Evolutionary conservation across 2,888 invertebrate species (phyloP), one percentile per base, ranked within the genome.

Genomic region (Cataglyphis albicans): DNA sequence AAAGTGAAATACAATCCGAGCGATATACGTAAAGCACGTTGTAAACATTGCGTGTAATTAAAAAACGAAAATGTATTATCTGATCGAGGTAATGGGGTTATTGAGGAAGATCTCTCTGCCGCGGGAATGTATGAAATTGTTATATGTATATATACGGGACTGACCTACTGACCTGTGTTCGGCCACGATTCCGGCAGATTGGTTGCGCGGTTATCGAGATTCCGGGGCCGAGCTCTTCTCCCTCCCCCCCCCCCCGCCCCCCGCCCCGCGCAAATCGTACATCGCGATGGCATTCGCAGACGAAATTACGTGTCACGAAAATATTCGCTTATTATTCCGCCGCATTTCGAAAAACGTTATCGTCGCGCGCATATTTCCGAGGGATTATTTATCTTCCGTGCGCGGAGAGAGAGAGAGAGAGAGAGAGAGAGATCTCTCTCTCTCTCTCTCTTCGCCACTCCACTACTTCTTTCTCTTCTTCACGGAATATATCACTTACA

Each of bases 301-400:
- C 88, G 75, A 86, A 90, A 89, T 89, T 89, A 84, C 90, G 84
- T 85, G 87, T 89, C 85, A 85, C 84, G 84, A 88, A 89, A 89
- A 89, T 85, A 89, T 90, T 87, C 87, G 82, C 84, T 90, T 90
- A 90, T 90, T 88, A 90, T 90, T 87, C 86, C 84, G 86, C 87
- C 76, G 87, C 65, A 76, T 86, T 74, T 76, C 74, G 74, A 67
- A 73, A 70, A 75, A 82, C 82, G 35, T 86, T 89, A 88, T 89
- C 84, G 68, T 84, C 75, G 52, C 52, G 7, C 52, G 81, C 86
- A 87, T 82, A 83, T 87, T 83, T 83, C 32, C 65, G 41, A 57
- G 55, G 82, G 81, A 89, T 89, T 88, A 89, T 87, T 83, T 80
- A 83, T 81, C 81, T 80, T 85, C 74, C 52, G 38, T 52, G 52